A percentile compares a stretch with the other conserved stretches of the same genome.
These are phyloP conservation scores for Amphimedon queenslandica DNA, from an alignment of 37 sponge, comb jelly and placozoan species.

Conservation along the genomic window DNA sequence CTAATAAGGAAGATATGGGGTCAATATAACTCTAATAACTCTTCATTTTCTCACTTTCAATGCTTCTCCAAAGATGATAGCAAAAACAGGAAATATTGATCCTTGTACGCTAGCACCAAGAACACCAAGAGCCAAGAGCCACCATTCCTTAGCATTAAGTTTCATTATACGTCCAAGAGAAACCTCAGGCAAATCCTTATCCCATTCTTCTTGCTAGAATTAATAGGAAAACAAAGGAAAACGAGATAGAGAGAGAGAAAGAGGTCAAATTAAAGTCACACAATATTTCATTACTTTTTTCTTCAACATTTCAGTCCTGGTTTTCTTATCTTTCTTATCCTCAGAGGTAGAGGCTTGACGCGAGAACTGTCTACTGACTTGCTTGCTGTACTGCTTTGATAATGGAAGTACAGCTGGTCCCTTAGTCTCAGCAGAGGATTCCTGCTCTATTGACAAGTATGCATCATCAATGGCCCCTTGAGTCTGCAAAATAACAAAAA, in stretches of 20 bases:
- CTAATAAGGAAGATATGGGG: neutral
- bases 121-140: conserved; percentile 55
- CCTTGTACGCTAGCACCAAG: conserved; percentile 62
- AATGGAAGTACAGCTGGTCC: no score
- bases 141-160: conserved; percentile 75
- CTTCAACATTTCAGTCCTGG: neutral
- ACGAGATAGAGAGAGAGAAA: neutral
- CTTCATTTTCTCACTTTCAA: neutral
- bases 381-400: neutral
- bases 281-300: neutral
- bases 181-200: conserved; percentile 43
- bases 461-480: neutral
- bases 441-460: neutral
- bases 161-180: conserved; percentile 33
- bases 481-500: neutral
- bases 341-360: no score
- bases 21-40: neutral
- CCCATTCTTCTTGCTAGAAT: conserved; percentile 42
- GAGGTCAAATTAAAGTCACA: neutral
- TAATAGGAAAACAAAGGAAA: neutral
- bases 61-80: conserved; percentile 73
- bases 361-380: neutral
- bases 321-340: neutral
- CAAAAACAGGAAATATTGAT: conserved; percentile 46
- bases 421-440: no score